phyloP scores from a whole-genome alignment of 2,797 vertebrate genomes.

The Neomorphus geoffroyi region DNA sequence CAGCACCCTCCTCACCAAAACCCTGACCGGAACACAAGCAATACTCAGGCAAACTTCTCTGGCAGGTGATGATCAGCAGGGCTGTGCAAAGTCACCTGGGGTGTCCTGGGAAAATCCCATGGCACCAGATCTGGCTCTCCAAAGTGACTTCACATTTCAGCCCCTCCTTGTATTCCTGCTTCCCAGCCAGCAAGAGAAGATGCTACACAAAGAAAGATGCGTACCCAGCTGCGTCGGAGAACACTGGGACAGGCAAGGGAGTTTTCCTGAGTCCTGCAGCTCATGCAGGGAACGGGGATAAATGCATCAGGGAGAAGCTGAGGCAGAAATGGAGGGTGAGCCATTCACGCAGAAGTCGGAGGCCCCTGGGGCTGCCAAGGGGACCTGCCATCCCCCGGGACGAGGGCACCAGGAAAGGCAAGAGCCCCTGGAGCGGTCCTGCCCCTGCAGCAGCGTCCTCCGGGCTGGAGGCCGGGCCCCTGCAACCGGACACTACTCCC shows the following conservation, averaged over 20 bases:
- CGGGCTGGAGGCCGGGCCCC: accelerated
- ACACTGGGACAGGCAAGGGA: neutral
- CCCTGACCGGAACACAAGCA: accelerated
- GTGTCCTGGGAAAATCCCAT: neutral
- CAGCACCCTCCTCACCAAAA: neutral
- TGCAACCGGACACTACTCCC: neutral
- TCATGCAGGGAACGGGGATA: neutral
- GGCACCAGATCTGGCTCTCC: neutral
- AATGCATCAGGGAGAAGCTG: neutral
- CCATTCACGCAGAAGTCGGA: neutral
- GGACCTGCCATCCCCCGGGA: accelerated
- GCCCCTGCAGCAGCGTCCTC: accelerated
- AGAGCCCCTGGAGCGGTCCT: neutral
- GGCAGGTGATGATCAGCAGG: neutral
- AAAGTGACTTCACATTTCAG: neutral
- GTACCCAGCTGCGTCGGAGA: accelerated
- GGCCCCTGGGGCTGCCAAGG: neutral
- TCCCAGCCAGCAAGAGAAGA: neutral
- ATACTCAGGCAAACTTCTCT: neutral
- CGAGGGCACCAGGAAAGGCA: accelerated
- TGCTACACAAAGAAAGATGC: neutral
- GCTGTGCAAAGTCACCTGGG: neutral
- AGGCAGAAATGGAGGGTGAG: neutral
- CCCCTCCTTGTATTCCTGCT: accelerated
- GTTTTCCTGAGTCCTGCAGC: no score